Evolutionary conservation across 1,140 invertebrate genomes (phyloP).

Genomic region (Colletes gigas): DNA sequence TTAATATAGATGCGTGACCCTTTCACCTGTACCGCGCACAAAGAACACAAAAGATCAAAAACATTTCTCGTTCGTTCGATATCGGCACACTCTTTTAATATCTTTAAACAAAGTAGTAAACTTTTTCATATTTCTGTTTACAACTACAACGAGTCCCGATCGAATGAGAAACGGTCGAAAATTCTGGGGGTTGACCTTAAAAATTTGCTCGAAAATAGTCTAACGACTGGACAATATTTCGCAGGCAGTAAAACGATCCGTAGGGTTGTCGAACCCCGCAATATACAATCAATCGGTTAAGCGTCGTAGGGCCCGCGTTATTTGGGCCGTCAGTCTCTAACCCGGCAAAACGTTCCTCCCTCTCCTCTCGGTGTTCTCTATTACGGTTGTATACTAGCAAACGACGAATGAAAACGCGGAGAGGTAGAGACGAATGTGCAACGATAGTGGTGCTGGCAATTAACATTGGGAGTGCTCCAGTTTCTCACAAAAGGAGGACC

Average conservation of each 20-base stretch:
- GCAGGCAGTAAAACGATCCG: slow-evolving; percentile 49
- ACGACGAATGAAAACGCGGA: not conserved
- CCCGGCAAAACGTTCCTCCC: slow-evolving; percentile 1
- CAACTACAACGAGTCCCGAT: not conserved
- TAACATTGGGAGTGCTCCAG: slow-evolving; percentile 55
- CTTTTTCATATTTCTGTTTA: too few relatives aligned
- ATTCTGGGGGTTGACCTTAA: slow-evolving; percentile 28
- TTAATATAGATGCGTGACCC: not conserved
- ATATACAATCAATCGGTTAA: slow-evolving; percentile 12
- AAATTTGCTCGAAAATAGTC: slow-evolving; percentile 51
- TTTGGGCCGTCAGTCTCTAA: not conserved
- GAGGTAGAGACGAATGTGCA: slow-evolving; percentile 1
- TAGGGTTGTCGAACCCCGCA: not conserved
- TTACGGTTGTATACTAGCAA: not conserved
- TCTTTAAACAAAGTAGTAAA: too few relatives aligned
- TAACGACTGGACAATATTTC: slow-evolving; percentile 26
- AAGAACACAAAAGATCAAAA: not conserved
- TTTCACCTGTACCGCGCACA: not conserved
- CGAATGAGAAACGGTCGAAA: not conserved
- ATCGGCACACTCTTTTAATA: too few relatives aligned
- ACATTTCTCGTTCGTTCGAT: too few relatives aligned
- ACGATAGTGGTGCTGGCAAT: slow-evolving; percentile 43
- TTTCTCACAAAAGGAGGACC: slow-evolving; percentile 45
- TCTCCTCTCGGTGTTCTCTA: too few relatives aligned
- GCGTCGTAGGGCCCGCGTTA: not conserved